These are phyloP conservation scores for Scomber scombrus DNA, from an alignment of 2,113 vertebrate species.

Conservation along the genomic window DNA sequence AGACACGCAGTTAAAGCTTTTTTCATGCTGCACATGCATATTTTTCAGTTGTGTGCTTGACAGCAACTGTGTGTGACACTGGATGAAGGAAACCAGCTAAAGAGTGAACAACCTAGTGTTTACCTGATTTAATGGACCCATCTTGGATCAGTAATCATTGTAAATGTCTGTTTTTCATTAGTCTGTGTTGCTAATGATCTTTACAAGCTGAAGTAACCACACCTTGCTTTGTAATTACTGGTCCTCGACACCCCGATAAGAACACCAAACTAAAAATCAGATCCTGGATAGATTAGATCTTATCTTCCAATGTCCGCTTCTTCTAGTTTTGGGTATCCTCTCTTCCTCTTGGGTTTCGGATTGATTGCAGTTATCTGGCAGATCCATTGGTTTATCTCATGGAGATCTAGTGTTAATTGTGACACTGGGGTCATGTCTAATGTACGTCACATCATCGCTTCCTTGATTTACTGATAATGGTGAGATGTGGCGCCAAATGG, in stretches of 20 bases:
- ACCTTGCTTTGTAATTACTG: conserved; percentile 33
- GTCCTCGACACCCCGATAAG: background rate
- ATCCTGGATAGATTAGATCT: conserved; percentile 23
- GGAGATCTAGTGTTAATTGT: conserved; percentile 11
- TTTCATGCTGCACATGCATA: too few species aligned
- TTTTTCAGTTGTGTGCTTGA: too few species aligned
- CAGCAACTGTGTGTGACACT: too few species aligned
- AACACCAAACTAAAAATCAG: background rate
- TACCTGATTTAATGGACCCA: background rate
- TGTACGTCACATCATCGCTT: background rate
- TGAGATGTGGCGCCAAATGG: too few species aligned
- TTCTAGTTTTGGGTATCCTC: conserved; percentile 61
- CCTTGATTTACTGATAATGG: background rate
- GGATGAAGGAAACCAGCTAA: background rate
- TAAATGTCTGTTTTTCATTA: background rate
- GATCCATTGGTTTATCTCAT: conserved; percentile 17
- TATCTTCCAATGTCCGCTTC: conserved; percentile 53
- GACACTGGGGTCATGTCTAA: conserved; percentile 6
- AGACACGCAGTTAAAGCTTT: too few species aligned
- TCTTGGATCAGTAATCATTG: background rate
- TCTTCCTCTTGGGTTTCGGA: conserved; percentile 69
- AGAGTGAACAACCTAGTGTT: too few species aligned
- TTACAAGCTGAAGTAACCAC: conserved; percentile 19
- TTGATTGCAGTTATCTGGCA: conserved; percentile 37
- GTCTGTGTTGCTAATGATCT: background rate